Base-by-base conservation (phyloP, 92 coral and sea anemone species). In the Parazoanthus darwini region DNA sequence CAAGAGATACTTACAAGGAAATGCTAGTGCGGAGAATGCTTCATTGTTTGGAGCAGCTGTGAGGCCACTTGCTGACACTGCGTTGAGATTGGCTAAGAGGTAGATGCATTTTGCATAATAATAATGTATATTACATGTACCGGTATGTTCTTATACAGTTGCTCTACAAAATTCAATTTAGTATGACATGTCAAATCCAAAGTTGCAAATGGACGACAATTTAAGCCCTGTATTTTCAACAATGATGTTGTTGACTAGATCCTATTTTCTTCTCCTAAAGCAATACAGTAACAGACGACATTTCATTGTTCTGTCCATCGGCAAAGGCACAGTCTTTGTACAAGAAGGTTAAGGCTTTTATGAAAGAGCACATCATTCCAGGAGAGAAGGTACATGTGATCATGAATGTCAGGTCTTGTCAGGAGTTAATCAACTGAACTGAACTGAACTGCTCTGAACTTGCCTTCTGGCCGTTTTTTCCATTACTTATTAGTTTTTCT, bases 11-110 rank as follows among this genome's bases (percentile, higher is more conserved):
- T 86, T 97, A 68, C 98, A 93, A 77, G 99, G 99, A 16, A 97
- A 97, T 92, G 99, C 99, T 1, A 91, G 98, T 82, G 98, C 99
- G 4, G 72, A 87, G 23, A 92, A 97, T 92, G 99, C 99, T 25
- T 39, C 90, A 18, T 37, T 76, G 23, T 91, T 92, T 92, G 88
- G 93, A 16, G 74, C 85, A 18, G 77, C 78, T 50, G 99, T 97
- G 5, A 89, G 86, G 36, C 99, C 98, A 10, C 81, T 97, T 50
- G 91, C 98, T 33, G 82, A 88, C 77, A 88, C 91, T 67, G 98
- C 97, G 33, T 86, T 97, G 70, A 73, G 80, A 80, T 79, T 95
- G 44, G 82, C 91, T 74, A 85, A 92, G 59, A 74, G 72, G 94
- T 93, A 89, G 39, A 92, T 63, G 25, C 6, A 22, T 63, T 29